phyloP scores from a whole-genome alignment of 2,113 vertebrate species.

The Takifugu bimaculatus region DNA sequence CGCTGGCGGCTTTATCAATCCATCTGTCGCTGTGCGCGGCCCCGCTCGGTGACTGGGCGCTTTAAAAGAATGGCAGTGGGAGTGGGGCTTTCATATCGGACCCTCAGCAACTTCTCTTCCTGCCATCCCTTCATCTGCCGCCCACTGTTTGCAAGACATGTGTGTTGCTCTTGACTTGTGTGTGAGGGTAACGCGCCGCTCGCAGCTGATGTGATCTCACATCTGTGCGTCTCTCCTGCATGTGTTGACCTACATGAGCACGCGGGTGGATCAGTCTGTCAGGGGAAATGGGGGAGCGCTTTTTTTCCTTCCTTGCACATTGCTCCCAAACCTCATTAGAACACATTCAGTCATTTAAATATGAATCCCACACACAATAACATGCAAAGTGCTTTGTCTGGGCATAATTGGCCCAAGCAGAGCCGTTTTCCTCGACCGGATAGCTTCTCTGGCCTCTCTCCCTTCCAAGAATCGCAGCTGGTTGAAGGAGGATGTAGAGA shows the following conservation, averaged over 20 bases:
- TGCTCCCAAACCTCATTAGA: constrained; percentile 67
- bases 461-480: constrained; percentile 55
- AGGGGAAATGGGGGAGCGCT: constrained; percentile 36
- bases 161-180: neutral
- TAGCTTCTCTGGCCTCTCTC: constrained; percentile 47
- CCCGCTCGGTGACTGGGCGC: constrained; percentile 51
- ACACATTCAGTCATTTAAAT: constrained; percentile 71
- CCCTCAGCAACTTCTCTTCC: constrained; percentile 48
- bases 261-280: constrained; percentile 47
- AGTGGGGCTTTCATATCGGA: constrained; percentile 41
- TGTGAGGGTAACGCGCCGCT: constrained; percentile 1
- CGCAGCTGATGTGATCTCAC: constrained; percentile 9
- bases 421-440: constrained; percentile 53
- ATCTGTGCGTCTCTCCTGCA: constrained; percentile 19
- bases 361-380: constrained; percentile 69
- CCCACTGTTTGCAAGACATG: constrained; percentile 30
- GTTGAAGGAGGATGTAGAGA: constrained; percentile 27
- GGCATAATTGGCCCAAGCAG: constrained; percentile 65
- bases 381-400: constrained; percentile 71
- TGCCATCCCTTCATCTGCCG: constrained; percentile 39
- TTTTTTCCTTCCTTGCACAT: constrained; percentile 37
- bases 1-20: constrained; percentile 49
- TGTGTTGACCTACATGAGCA: constrained; percentile 15
- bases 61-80: constrained; percentile 59
- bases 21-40: constrained; percentile 60